A percentile compares a stretch with the other conserved stretches of the same genome.
These are phyloP conservation scores for Apostichopus japonicus DNA, from an alignment of 35 echinoderm and acorn worm species.

Conservation along the genomic window DNA sequence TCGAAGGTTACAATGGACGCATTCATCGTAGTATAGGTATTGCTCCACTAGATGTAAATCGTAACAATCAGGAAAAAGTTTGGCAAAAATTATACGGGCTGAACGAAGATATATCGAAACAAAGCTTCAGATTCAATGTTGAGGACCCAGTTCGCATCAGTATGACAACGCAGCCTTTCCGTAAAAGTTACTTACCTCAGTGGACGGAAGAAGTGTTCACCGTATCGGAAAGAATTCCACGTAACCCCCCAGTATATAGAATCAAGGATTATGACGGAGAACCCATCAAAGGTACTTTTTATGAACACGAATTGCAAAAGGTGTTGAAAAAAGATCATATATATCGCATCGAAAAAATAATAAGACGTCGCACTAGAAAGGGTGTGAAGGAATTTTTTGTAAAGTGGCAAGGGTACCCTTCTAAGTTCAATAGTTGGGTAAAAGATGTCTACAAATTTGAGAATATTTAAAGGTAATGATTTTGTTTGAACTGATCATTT, in stretches of 20 bases:
- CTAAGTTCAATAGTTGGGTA: conserved; percentile 83
- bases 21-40: conserved; percentile 73
- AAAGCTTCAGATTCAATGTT: conserved; percentile 54
- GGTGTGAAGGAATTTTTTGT: conserved; percentile 79
- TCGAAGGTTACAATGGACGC: conserved; percentile 58
- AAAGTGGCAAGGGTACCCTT: conserved; percentile 78
- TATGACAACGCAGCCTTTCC: conserved; percentile 59
- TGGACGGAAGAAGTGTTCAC: conserved; percentile 86
- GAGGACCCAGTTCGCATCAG: conserved; percentile 62
- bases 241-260: conserved; percentile 65
- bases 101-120: no score
- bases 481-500: background rate
- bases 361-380: conserved; percentile 30
- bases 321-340: conserved; percentile 29
- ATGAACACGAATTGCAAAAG: conserved; percentile 77
- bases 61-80: conserved; percentile 58
- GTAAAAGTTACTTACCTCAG: conserved; percentile 72
- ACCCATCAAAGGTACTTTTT: conserved; percentile 51
- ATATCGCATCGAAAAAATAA: conserved; percentile 78
- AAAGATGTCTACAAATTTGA: conserved; percentile 31
- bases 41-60: conserved; percentile 43
- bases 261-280: conserved; percentile 74
- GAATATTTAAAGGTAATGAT: conserved; percentile 12
- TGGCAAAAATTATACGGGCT: conserved; percentile 67
- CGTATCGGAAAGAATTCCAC: background rate